Evolutionary conservation across 2,888 invertebrate genomes (phyloP), one percentile per base, ranked within the genome.

Genomic region (Ophioninae sp.): DNA sequence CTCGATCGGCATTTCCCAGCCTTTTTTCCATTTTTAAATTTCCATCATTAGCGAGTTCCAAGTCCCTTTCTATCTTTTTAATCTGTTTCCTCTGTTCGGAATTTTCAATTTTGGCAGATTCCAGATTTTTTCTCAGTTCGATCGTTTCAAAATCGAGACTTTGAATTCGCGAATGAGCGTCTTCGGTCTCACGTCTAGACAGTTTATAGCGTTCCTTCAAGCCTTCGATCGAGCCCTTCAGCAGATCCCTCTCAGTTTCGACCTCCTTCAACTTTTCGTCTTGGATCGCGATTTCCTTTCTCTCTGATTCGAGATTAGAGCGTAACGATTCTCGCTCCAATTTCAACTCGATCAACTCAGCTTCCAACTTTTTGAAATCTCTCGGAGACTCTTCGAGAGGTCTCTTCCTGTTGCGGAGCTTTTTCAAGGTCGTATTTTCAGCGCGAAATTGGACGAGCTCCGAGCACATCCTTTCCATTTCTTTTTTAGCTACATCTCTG

Each of bases 61-160:
- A 23, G 5, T 65, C 76, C 17, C 10, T 13, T 6, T 83, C 85
- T 3, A 85, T 68, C 39, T 77, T 82, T n/a, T 85, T 68, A 9
- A 86, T 22, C 41, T 88, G 84, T 39, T 81, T 75, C 61, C 77
- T 84, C 51, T 87, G 39, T 0, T 82, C 73, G 2, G 58, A 56
- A 41, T 87, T 84, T 71, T 86, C 85, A 58, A 77, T 20, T 23
- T 72, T 73, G 22, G 51, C 51, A 13, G 41, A 68, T 69, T 84
- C 84, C 5, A 77, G 64, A 79, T 23, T n/a, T 56, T 73, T 73
- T 51, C 51, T 68, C 44, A 76, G 13, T 9, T 64, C 68, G 3
- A 3, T 44, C 6, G 76, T 73, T 51, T 79, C 76, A 7, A 23
- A 2, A 23, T 22, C 13, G 23, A 79, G 75, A n/a, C 64, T 65